Evolutionary conservation across 2,797 vertebrate genomes (phyloP).

Genomic region (Aulostomus chinensis): DNA sequence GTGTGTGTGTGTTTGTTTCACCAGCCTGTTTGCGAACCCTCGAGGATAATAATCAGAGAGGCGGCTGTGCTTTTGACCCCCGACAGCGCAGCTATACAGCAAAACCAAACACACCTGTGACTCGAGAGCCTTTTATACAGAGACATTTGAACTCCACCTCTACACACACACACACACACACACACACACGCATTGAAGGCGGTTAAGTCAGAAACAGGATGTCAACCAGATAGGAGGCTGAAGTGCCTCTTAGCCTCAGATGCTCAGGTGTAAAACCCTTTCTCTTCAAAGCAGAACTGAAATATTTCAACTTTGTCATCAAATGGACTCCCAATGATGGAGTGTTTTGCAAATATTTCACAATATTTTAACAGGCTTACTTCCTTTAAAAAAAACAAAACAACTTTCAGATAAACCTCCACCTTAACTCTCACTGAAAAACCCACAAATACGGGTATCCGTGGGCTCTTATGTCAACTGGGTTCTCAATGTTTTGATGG

Average conservation of each 20-base stretch:
- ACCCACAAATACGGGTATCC: too few relatives aligned
- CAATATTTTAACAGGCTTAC: too few relatives aligned
- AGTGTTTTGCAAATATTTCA: too few relatives aligned
- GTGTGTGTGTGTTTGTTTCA: slow-evolving; percentile 31
- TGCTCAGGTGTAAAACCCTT: too few relatives aligned
- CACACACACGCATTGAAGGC: slow-evolving; percentile 3
- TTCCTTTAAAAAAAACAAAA: too few relatives aligned
- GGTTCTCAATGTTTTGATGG: too few relatives aligned
- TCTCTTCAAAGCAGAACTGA: too few relatives aligned
- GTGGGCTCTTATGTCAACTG: too few relatives aligned
- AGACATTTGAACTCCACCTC: slow-evolving; percentile 36
- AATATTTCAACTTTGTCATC: too few relatives aligned
- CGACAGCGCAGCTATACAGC: slow-evolving; percentile 23
- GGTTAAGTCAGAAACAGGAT: slow-evolving; percentile 27
- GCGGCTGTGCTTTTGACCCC: slow-evolving; percentile 68
- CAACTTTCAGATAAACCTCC: too few relatives aligned
- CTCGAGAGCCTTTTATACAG: slow-evolving; percentile 24
- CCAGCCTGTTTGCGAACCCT: slow-evolving; percentile 52
- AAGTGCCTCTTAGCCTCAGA: slow-evolving; percentile 3
- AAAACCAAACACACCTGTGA: slow-evolving; percentile 78
- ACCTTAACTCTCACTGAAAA: too few relatives aligned
- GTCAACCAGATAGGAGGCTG: slow-evolving; percentile 12
- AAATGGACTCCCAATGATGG: too few relatives aligned
- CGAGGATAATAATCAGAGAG: slow-evolving; percentile 53
- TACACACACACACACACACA: slow-evolving; percentile 15